Evolutionary conservation across 2,113 vertebrate genomes (phyloP).

Genomic region (Gasterosteus aculeatus): DNA sequence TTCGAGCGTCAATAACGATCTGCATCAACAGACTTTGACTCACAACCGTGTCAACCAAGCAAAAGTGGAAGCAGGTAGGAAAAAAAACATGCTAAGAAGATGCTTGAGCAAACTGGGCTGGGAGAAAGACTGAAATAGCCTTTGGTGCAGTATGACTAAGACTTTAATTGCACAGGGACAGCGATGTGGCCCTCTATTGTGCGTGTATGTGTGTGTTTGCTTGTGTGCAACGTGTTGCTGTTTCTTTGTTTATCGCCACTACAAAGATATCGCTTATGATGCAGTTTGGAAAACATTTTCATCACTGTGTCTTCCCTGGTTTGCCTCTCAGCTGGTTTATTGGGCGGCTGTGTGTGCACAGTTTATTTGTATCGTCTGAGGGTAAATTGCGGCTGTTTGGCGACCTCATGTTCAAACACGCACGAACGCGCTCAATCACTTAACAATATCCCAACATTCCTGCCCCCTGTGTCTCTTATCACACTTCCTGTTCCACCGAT

Average conservation of each 20-base stretch:
- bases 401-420: not conserved
- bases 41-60: conserved; percentile 26
- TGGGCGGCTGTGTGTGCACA: not conserved
- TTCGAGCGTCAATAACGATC: conserved; percentile 35
- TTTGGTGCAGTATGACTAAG: conserved; percentile 68
- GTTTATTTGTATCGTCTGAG: not conserved
- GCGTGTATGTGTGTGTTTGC: conserved; percentile 20
- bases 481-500: conserved; percentile 3
- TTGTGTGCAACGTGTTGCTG: conserved; percentile 19
- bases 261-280: conserved; percentile 35
- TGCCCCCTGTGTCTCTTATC: conserved; percentile 33
- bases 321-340: conserved; percentile 33
- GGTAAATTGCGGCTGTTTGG: conserved; percentile 40
- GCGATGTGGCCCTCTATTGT: conserved; percentile 57
- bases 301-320: conserved; percentile 23
- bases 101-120: conserved; percentile 57
- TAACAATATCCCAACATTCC: conserved; percentile 18
- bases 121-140: conserved; percentile 66
- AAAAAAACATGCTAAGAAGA: conserved; percentile 31
- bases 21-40: conserved; percentile 41
- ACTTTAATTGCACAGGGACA: conserved; percentile 69
- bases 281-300: conserved; percentile 34
- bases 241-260: conserved; percentile 44
- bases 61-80: not conserved
- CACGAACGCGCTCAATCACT: conserved; percentile 4